Percentiles rank a stretch among this genome's conserved stretches.
Conservation (phyloP, 2,888 invertebrate species). For the Lymantria monacha region DNA sequence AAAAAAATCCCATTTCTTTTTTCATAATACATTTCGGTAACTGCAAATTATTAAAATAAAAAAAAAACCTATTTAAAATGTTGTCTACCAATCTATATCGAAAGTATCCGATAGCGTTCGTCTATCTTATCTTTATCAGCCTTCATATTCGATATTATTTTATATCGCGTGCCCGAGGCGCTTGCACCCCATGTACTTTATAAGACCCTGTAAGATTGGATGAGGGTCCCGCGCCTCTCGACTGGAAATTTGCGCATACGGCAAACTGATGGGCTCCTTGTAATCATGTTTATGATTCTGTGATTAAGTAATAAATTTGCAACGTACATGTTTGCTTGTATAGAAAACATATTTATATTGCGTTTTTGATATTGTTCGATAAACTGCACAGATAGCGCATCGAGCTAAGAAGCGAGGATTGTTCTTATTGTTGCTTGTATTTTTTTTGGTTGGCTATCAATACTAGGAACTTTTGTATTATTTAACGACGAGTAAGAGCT, state of each 20-base stretch:
- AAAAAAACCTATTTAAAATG: not conserved
- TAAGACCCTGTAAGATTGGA: constrained; percentile 53
- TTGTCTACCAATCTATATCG: constrained; percentile 15
- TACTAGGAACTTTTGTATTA: too few species aligned
- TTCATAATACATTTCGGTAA: too few species aligned
- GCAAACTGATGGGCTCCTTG: constrained; percentile 35
- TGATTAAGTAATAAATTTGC: constrained; percentile 9
- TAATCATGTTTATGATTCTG: constrained; percentile 21
- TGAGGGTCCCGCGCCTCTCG: constrained; percentile 42
- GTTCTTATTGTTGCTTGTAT: too few species aligned
- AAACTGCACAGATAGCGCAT: too few species aligned
- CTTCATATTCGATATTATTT: constrained; percentile 52
- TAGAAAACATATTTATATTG: not conserved
- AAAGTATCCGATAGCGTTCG: constrained; percentile 34
- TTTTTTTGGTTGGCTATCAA: too few species aligned
- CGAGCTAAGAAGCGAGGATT: too few species aligned
- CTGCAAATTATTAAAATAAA: not conserved
- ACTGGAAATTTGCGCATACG: constrained; percentile 56
- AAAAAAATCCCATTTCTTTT: too few species aligned
- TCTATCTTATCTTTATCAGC: constrained; percentile 48
- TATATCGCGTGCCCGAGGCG: constrained; percentile 38
- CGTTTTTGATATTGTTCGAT: too few species aligned
- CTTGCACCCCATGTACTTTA: constrained; percentile 52
- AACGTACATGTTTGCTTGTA: not conserved
- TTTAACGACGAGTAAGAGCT: too few species aligned